Evolutionary conservation across 2,797 vertebrate species (phyloP).

Genomic region (Micropoecilia bifurca): DNA sequence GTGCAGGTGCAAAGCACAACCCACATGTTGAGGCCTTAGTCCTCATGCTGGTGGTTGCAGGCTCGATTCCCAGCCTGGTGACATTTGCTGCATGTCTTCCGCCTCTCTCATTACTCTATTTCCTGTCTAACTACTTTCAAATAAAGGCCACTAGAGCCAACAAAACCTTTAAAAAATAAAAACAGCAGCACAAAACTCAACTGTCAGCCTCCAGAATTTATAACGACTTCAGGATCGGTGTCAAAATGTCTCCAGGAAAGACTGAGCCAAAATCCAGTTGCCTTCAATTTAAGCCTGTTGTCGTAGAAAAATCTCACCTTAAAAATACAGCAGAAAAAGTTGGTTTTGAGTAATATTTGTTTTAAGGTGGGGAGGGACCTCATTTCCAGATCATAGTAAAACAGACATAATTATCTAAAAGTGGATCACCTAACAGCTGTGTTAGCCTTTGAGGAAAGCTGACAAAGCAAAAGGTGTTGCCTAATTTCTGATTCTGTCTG

Average conservation of each 20-base stretch:
- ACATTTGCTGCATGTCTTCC: too few species aligned
- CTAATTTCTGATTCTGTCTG: conserved; percentile 35
- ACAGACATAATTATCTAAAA: not conserved
- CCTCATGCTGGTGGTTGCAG: too few species aligned
- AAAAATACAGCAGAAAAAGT: not conserved
- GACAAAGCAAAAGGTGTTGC: not conserved
- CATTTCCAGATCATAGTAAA: not conserved
- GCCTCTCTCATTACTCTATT: too few species aligned
- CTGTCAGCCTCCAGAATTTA: not conserved
- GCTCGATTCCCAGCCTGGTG: too few species aligned
- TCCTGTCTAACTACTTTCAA: too few species aligned
- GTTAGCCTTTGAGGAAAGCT: not conserved
- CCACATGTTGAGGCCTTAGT: too few species aligned
- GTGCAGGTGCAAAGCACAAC: too few species aligned
- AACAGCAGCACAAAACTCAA: not conserved
- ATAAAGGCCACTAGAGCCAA: too few species aligned
- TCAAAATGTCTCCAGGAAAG: not conserved
- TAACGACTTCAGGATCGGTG: not conserved
- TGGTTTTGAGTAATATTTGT: not conserved
- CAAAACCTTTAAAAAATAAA: too few species aligned
- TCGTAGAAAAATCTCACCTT: not conserved
- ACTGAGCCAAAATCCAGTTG: not conserved
- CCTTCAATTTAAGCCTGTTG: not conserved
- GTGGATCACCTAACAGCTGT: not conserved
- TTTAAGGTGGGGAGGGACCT: not conserved